A percentile compares a stretch with the other conserved stretches of the same genome.
Evolutionary conservation across 2,797 vertebrate genomes (phyloP).

Genomic region (Acestrorhynchus altus): DNA sequence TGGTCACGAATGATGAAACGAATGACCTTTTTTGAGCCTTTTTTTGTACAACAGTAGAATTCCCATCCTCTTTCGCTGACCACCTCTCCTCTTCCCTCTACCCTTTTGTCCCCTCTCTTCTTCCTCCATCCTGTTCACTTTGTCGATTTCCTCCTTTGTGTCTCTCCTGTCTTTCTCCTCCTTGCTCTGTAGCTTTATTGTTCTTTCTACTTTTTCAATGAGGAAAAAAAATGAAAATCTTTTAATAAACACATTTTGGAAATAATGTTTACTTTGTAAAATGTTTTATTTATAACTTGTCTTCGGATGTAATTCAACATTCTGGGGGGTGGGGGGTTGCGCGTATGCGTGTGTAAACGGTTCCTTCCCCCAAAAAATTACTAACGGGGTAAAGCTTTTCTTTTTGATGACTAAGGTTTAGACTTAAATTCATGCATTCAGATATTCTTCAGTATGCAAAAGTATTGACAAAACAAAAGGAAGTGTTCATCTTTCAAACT

Average conservation of each 20-base stretch:
- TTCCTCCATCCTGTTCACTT: neutral
- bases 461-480: no score
- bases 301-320: neutral
- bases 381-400: no score
- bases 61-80: conserved; percentile 51
- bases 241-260: conserved; percentile 81
- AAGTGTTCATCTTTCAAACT: no score
- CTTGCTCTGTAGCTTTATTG: conserved; percentile 59
- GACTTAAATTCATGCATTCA: no score
- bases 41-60: conserved; percentile 67
- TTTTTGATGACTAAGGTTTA: no score
- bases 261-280: conserved; percentile 34
- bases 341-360: neutral
- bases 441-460: no score
- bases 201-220: conserved; percentile 67
- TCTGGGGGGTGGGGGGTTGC: conserved; percentile 19
- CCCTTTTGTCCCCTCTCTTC: neutral
- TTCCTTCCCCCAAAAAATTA: no score
- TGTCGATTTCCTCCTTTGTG: neutral
- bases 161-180: neutral
- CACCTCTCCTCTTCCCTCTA: conserved; percentile 28
- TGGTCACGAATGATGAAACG: conserved; percentile 62
- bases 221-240: conserved; percentile 62
- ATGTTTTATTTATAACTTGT: neutral
- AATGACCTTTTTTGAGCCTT: conserved; percentile 67